Percentiles rank a stretch among this genome's conserved stretches.
Conservation (phyloP, 2,797 vertebrate genomes). For the Monodelphis domestica region DNA sequence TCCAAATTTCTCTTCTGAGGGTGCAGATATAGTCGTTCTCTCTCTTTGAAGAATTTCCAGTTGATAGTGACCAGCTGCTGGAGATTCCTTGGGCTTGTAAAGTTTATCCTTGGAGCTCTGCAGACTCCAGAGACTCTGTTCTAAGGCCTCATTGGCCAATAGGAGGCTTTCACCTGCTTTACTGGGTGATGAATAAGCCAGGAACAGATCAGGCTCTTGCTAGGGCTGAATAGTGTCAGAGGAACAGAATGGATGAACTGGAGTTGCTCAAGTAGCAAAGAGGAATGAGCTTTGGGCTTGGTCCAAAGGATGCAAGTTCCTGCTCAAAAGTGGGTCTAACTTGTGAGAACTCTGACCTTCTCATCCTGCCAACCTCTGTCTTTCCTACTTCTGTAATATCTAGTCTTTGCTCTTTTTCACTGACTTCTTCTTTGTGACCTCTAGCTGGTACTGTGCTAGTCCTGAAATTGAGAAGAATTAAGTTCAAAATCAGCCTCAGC, state of each 20-base stretch:
- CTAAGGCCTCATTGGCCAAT: neutral
- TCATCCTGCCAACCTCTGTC: constrained; percentile 93
- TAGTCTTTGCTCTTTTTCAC: constrained; percentile 93
- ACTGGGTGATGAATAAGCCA: neutral
- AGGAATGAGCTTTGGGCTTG: neutral
- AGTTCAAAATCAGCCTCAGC: too few species aligned
- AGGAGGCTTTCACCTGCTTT: neutral
- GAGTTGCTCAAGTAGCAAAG: neutral
- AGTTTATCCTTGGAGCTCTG: neutral
- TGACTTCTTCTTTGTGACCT: constrained; percentile 86
- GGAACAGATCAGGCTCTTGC: neutral
- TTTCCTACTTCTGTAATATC: constrained; percentile 94
- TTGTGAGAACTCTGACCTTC: constrained; percentile 53
- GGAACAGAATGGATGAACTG: neutral
- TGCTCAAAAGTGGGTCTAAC: neutral
- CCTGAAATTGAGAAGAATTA: neutral
- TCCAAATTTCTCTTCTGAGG: neutral
- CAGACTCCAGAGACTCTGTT: neutral
- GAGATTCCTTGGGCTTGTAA: neutral
- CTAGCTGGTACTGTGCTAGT: neutral
- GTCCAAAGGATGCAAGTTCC: neutral
- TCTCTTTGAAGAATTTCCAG: neutral
- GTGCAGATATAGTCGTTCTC: neutral
- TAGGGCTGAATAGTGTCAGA: neutral
- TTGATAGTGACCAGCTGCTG: neutral